Evolutionary conservation across 2,888 invertebrate genomes (phyloP), one percentile per base, ranked within the genome.

Genomic region (Polylopha cassiicola): DNA sequence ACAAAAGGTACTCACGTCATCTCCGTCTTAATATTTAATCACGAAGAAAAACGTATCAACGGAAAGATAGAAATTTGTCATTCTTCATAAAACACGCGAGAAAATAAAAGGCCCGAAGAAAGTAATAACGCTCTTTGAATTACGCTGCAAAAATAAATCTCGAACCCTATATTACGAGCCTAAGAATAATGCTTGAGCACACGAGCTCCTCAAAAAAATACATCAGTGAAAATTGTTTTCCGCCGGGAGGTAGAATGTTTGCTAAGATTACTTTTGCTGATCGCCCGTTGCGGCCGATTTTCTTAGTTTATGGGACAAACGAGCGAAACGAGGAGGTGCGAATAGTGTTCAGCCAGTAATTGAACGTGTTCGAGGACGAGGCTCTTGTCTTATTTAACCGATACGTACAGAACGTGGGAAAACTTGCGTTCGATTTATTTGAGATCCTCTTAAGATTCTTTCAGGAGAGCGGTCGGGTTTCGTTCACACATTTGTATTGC

Each of bases 201-300:
- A 55, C 56, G 43, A 59, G 53, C 47, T 53, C 50, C 56, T 55
- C 55, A 71, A 70, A 67, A 56, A 71, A 69, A 70, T 65, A 69
- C 71, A 67, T 68, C 65, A 65, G 65, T 57, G 64, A 59, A 72
- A 72, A 73, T 72, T 73, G 73, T 71, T 72, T 70, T 61, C 59
- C 67, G 68, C 63, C 59, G 50, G 52, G 58, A 64, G 69, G 65
- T 65, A 65, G 63, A 65, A 71, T 71, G 70, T 65, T 65, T 61
- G 65, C 61, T 58, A 64, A 68, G 65, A 73, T 73, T 73, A 73
- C 72, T 68, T 71, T 68, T 53, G 59, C 58, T 65, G 66, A 72
- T 69, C 69, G 65, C 55, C 61, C 59, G 55, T 55, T 48, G 69
- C 55, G 61, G 66, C 60, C 69, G 67, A 66, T 67, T 68, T 68